These are phyloP conservation scores for Albula glossodonta DNA, from an alignment of 2,113 vertebrate genomes.

Conservation along the genomic window DNA sequence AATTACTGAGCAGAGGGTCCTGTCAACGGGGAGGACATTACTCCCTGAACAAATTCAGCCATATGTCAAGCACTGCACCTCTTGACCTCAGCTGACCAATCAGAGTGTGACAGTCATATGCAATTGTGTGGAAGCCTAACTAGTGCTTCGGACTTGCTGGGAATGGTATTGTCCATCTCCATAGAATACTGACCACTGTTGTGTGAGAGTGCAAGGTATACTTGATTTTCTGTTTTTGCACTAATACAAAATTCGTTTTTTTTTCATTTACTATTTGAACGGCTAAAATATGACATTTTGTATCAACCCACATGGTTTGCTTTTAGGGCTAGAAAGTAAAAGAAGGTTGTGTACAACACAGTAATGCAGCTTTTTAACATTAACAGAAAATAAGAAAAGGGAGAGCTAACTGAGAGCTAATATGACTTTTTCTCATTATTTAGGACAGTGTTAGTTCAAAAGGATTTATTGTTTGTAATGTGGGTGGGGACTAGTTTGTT, in stretches of 20 bases:
- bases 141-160: neutral
- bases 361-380: neutral
- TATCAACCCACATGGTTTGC: neutral
- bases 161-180: neutral
- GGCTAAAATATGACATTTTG: neutral
- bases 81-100: neutral
- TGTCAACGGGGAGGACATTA: constrained; percentile 29
- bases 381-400: neutral
- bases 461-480: neutral
- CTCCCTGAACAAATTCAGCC: neutral
- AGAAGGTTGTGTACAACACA: neutral
- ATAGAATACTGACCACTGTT: neutral
- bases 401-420: neutral
- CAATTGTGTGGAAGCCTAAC: neutral
- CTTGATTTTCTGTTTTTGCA: neutral
- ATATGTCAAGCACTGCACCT: neutral
- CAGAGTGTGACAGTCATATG: neutral
- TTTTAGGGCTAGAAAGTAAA: neutral
- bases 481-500: neutral
- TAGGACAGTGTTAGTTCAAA: neutral
- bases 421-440: neutral
- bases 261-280: neutral
- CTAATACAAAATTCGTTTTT: neutral
- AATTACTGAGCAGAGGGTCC: constrained; percentile 33
- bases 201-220: neutral